phyloP scores from a whole-genome alignment of 2,888 invertebrate species.

The Agonopterix arenella region DNA sequence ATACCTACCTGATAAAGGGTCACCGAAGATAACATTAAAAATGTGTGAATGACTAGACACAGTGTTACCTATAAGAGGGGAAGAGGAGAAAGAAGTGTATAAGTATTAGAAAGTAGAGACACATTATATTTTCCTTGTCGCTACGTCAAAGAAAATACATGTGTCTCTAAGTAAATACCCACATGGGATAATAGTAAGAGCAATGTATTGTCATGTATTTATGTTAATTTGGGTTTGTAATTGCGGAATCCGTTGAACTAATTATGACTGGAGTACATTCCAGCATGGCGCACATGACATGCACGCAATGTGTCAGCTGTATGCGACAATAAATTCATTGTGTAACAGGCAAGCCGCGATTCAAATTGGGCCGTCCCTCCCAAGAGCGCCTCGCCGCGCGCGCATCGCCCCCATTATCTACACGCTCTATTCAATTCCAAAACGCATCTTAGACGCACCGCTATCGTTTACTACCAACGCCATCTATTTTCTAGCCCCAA shows the following conservation, averaged over 20 bases:
- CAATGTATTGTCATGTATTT: background rate
- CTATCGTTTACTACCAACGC: conserved; percentile 19
- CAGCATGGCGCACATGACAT: conserved; percentile 46
- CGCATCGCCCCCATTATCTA: conserved; percentile 49
- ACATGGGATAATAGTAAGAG: background rate
- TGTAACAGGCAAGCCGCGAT: conserved; percentile 59
- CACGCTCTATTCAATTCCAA: conserved; percentile 43
- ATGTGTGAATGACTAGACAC: too few species aligned
- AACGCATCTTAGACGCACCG: conserved; percentile 44
- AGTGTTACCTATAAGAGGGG: too few species aligned
- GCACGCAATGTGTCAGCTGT: conserved; percentile 62
- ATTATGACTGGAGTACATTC: conserved; percentile 38
- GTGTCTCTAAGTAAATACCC: background rate
- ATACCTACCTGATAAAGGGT: too few species aligned
- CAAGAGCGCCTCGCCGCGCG: conserved; percentile 56
- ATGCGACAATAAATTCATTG: conserved; percentile 71
- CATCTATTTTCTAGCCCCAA: conserved; percentile 20
- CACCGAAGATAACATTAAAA: too few species aligned
- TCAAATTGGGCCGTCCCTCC: conserved; percentile 70
- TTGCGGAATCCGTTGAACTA: conserved; percentile 19
- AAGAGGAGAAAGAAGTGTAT: background rate
- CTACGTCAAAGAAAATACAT: too few species aligned
- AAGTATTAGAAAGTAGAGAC: too few species aligned
- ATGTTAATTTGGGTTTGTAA: background rate
- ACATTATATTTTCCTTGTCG: too few species aligned